A percentile compares a stretch with the other conserved stretches of the same genome.
phyloP scores from a whole-genome alignment of 2,888 invertebrate genomes.

The Lasiommata megera region DNA sequence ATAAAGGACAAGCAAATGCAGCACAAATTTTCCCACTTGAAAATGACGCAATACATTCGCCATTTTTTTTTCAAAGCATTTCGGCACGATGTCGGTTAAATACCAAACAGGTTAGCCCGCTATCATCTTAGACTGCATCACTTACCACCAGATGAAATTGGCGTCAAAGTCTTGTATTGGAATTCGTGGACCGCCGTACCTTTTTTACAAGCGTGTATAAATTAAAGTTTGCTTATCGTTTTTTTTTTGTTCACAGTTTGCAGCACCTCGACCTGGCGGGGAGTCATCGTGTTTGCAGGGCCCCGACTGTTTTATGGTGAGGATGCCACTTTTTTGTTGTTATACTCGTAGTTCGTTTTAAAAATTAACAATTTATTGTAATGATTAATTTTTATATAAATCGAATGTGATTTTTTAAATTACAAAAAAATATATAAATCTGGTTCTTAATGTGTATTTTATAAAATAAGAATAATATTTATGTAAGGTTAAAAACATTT shows the following conservation, averaged over 20 bases:
- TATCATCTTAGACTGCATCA: conserved; percentile 6
- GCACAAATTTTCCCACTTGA: too few species aligned
- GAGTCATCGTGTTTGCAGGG: conserved; percentile 86
- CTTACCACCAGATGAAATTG: too few species aligned
- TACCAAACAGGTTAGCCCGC: conserved; percentile 4
- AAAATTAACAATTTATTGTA: conserved; percentile 20
- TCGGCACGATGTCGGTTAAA: too few species aligned
- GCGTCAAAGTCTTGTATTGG: too few species aligned
- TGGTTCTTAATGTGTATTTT: not conserved
- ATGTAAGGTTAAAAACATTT: too few species aligned
- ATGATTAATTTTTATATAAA: conserved; percentile 10
- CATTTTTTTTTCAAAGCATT: too few species aligned
- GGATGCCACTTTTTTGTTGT: conserved; percentile 43
- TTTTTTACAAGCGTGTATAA: conserved; percentile 22
- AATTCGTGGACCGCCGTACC: conserved; percentile 13
- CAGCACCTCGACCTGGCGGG: conserved; percentile 82
- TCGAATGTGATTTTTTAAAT: not conserved
- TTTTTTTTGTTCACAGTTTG: conserved; percentile 82
- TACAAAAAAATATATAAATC: not conserved
- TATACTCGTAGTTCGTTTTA: conserved; percentile 9
- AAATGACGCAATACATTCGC: too few species aligned
- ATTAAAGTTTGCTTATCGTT: conserved; percentile 43
- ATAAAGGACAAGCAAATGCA: too few species aligned
- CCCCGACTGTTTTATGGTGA: conserved; percentile 87
- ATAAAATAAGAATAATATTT: too few species aligned